These are phyloP conservation scores for Petrocephalus microphthalmus DNA, from an alignment of 2,113 vertebrate genomes.

Conservation along the genomic window DNA sequence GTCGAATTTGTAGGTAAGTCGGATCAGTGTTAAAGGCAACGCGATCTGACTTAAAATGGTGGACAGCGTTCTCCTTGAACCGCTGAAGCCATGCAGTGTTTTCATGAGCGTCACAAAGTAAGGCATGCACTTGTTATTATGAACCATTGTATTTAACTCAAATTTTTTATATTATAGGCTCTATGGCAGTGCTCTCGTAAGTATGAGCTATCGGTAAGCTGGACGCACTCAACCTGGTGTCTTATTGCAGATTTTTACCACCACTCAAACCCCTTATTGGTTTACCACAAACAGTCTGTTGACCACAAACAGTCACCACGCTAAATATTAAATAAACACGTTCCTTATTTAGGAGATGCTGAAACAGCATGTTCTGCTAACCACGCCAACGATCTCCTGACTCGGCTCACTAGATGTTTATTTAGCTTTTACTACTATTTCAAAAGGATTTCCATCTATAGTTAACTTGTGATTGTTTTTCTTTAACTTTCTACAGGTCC, in stretches of 20 bases:
- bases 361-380: too few relatives aligned
- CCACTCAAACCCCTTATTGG: neutral
- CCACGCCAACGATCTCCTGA: too few relatives aligned
- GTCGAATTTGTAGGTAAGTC: neutral
- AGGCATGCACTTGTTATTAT: neutral
- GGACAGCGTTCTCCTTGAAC: neutral
- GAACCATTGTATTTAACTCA: neutral
- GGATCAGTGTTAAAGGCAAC: neutral
- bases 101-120: neutral
- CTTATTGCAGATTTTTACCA: neutral
- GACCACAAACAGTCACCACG: neutral
- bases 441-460: neutral
- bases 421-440: neutral
- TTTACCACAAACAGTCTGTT: neutral
- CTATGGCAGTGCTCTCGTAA: neutral
- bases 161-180: neutral
- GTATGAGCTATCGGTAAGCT: neutral
- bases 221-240: neutral
- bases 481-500: neutral
- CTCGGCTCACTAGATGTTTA: neutral
- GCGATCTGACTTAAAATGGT: neutral
- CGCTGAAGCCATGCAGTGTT: neutral
- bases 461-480: neutral
- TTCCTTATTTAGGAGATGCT: too few relatives aligned
- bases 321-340: too few relatives aligned